Evolutionary conservation across 1,140 invertebrate species (phyloP), one percentile per base, ranked within the genome.

Genomic region (Ostrea edulis): DNA sequence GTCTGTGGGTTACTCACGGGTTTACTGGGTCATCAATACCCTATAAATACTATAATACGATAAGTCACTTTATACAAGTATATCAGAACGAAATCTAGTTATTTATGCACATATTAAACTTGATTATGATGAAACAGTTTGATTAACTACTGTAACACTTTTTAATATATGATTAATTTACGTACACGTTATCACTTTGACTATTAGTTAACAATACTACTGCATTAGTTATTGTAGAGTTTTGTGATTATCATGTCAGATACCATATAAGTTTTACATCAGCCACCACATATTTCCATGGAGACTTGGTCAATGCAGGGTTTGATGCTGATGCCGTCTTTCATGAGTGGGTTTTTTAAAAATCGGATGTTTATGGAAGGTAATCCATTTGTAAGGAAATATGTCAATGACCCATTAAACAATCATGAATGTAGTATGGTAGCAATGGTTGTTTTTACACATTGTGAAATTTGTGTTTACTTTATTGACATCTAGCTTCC

Each of bases 281-380:
- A 25, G 68, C 68, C 9, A 9, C 29, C n/a, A 9, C 11, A 14
- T n/a, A 77, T 77, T 77, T 25, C n/a, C n/a, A 77, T 8, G 8
- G n/a, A n/a, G 29, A 25, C 29, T 35, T 77, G 68, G 68, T 14
- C 11, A 77, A 9, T 9, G 29, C 68, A 25, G 68, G 54, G 9
- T 55, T 77, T 14, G 68, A 22, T 35, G 29, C n/a, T 11, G 68
- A 77, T 77, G 68, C 11, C 11, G 68, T 77, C 9, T 77, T 77
- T 25, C 68, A 22, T n/a, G 68, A 77, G 68, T 77, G 68, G 68
- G 29, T 35, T n/a, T 22, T 35, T 25, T 35, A 14, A n/a, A 77
- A 77, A 35, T 35, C 29, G n/a, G 68, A 77, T n/a, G n/a, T 77
- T 35, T 77, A 77, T 77, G 68, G 29, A 35, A 77, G 68, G 68